Evolutionary conservation across 2,888 invertebrate genomes (phyloP).

Genomic region (Hemaris fuciformis): DNA sequence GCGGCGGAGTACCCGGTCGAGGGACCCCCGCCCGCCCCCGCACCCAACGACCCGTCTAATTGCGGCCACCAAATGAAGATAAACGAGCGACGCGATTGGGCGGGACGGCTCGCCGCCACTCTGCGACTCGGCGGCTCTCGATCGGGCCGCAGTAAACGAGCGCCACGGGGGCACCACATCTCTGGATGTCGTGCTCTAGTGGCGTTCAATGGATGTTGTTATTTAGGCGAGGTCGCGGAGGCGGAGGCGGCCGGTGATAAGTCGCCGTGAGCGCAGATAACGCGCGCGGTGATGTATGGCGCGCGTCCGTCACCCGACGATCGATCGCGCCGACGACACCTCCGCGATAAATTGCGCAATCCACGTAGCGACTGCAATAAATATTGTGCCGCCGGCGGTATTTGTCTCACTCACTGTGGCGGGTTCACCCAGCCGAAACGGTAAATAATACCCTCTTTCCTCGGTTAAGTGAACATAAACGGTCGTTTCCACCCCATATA

Average conservation of each 20-base stretch:
- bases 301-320: conserved; percentile 70
- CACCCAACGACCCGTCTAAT: conserved; percentile 87
- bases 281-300: conserved; percentile 74
- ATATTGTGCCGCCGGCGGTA: conserved; percentile 73
- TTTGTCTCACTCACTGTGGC: conserved; percentile 80
- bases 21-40: conserved; percentile 59
- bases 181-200: too few species aligned
- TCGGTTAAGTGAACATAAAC: conserved; percentile 82
- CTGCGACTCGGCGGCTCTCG: conserved; percentile 26
- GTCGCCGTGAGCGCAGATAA: conserved; percentile 78
- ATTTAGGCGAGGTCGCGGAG: conserved; percentile 42
- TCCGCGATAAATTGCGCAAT: conserved; percentile 80
- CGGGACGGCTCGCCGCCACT: conserved; percentile 72
- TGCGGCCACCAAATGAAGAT: conserved; percentile 86
- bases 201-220: conserved; percentile 52
- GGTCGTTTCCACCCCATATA: conserved; percentile 82
- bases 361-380: conserved; percentile 79
- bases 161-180: conserved; percentile 42
- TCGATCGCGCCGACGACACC: conserved; percentile 78
- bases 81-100: conserved; percentile 85
- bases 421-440: conserved; percentile 79
- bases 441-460: conserved; percentile 82
- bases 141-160: conserved; percentile 60
- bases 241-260: conserved; percentile 58
- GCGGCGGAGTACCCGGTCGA: conserved; percentile 39